These are phyloP conservation scores for Clepsis dumicolana DNA, from an alignment of 2,888 invertebrate species.

Conservation along the genomic window DNA sequence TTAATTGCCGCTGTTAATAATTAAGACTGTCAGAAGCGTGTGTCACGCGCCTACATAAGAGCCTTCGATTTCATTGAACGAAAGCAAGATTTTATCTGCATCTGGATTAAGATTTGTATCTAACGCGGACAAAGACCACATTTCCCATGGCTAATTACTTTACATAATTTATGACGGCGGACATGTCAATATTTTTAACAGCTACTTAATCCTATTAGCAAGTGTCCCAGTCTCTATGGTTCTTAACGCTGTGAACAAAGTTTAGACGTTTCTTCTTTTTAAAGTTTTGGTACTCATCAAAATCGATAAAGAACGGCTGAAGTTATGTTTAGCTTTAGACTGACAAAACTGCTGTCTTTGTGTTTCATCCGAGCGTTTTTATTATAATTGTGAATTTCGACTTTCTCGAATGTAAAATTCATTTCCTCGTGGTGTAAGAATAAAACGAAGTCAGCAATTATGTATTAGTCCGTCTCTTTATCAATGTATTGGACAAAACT, in stretches of 20 bases:
- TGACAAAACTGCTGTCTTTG: too few species aligned
- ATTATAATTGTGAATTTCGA: too few species aligned
- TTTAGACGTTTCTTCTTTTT: too few species aligned
- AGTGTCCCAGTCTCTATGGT: neutral
- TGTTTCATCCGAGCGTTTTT: too few species aligned
- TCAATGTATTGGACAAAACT: constrained; percentile 76
- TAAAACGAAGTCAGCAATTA: constrained; percentile 3
- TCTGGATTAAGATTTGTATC: constrained; percentile 57
- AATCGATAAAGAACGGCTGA: too few species aligned
- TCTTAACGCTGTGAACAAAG: neutral
- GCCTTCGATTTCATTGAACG: constrained; percentile 64
- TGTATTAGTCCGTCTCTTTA: constrained; percentile 56
- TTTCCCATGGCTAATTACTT: constrained; percentile 40
- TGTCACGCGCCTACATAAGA: constrained; percentile 56
- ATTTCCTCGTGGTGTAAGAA: too few species aligned
- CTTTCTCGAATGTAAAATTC: too few species aligned
- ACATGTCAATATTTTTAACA: constrained; percentile 27
- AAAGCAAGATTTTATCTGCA: constrained; percentile 63
- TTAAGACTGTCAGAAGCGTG: constrained; percentile 48
- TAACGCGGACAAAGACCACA: constrained; percentile 41
- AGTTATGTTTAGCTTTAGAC: too few species aligned
- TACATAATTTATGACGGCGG: constrained; percentile 28
- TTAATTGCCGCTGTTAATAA: constrained; percentile 56
- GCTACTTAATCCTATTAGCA: constrained; percentile 22
- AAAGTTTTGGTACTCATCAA: too few species aligned